phyloP scores from a whole-genome alignment of 2,113 vertebrate species.

The Thomomys bottae region DNA sequence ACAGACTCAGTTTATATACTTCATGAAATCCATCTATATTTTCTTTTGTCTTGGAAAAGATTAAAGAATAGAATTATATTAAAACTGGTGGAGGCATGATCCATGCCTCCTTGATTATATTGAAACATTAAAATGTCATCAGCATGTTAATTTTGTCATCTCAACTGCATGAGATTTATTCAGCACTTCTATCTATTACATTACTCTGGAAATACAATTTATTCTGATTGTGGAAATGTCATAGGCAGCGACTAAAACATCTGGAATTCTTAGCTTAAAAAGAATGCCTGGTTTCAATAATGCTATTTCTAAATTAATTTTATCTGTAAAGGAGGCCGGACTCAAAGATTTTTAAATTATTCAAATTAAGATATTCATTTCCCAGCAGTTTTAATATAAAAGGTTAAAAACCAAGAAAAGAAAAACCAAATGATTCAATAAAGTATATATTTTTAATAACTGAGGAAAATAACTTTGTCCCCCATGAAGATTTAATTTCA shows the following conservation, averaged over 20 bases:
- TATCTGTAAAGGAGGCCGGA: slow-evolving; percentile 78
- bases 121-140: slow-evolving; percentile 91
- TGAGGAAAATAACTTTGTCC: slow-evolving; percentile 33
- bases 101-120: slow-evolving; percentile 88
- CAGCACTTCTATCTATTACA: slow-evolving; percentile 88
- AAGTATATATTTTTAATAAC: slow-evolving; percentile 34
- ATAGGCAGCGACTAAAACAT: slow-evolving; percentile 86
- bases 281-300: slow-evolving; percentile 83
- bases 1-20: slow-evolving; percentile 67
- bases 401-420: slow-evolving; percentile 35
- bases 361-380: slow-evolving; percentile 67
- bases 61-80: slow-evolving; percentile 85
- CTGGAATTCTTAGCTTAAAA: slow-evolving; percentile 86
- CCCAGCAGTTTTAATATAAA: slow-evolving; percentile 52
- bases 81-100: slow-evolving; percentile 86
- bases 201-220: slow-evolving; percentile 88
- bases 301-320: slow-evolving; percentile 86
- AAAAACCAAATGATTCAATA: slow-evolving; percentile 29
- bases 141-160: slow-evolving; percentile 91
- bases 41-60: slow-evolving; percentile 83
- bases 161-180: slow-evolving; percentile 87
- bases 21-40: slow-evolving; percentile 76
- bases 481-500: slow-evolving; percentile 41
- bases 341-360: slow-evolving; percentile 77
- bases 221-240: slow-evolving; percentile 88